Percentiles rank a stretch among this genome's conserved stretches.
Conservation (phyloP, 2,797 vertebrate species). For the Merluccius polli region DNA sequence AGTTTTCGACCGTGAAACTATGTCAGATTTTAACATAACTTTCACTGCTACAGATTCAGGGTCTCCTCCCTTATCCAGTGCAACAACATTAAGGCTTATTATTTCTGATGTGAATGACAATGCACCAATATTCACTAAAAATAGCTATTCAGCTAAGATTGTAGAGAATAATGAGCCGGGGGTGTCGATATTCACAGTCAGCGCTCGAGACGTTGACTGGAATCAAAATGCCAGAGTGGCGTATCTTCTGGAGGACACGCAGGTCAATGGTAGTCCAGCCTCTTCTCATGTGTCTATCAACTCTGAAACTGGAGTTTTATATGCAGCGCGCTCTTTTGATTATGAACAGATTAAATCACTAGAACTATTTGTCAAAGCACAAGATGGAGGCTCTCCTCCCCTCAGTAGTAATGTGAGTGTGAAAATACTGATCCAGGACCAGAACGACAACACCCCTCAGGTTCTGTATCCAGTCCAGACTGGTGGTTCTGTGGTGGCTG, state of each 20-base stretch:
- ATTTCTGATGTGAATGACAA: constrained; percentile 42
- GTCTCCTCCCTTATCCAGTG: constrained; percentile 23
- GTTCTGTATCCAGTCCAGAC: constrained; percentile 73
- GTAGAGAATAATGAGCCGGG: constrained; percentile 59
- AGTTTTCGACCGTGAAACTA: constrained; percentile 37
- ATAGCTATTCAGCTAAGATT: constrained; percentile 12
- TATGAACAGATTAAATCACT: constrained; percentile 57
- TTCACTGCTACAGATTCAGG: constrained; percentile 31
- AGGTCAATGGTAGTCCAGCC: constrained; percentile 21
- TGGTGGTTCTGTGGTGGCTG: constrained; percentile 73
- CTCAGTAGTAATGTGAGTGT: constrained; percentile 54
- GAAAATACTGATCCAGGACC: neutral
- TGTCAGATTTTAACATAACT: constrained; percentile 34
- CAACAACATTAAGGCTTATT: constrained; percentile 15
- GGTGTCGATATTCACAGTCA: constrained; percentile 23
- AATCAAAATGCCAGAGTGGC: constrained; percentile 39
- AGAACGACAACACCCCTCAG: constrained; percentile 69
- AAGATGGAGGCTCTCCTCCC: constrained; percentile 50
- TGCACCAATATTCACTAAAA: constrained; percentile 22
- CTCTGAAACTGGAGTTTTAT: constrained; percentile 54
- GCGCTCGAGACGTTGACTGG: constrained; percentile 34
- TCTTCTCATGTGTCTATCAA: constrained; percentile 56
- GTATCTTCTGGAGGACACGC: constrained; percentile 32
- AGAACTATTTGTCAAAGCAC: constrained; percentile 43
- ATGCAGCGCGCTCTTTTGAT: constrained; percentile 66